Evolutionary conservation across 2,797 vertebrate genomes (phyloP).

Genomic region (Miichthys miiuy): DNA sequence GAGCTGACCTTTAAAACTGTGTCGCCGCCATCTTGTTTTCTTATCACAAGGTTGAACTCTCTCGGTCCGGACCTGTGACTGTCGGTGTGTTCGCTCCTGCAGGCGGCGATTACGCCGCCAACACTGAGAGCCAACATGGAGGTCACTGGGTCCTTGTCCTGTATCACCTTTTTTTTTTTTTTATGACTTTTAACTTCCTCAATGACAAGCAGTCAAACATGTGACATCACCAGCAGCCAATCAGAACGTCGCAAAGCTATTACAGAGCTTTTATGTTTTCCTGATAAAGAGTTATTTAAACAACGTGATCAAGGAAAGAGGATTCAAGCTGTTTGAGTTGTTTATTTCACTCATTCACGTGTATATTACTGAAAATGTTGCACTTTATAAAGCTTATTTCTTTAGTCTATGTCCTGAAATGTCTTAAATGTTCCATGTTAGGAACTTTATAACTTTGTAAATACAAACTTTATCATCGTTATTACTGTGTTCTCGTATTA

Average conservation of each 20-base stretch:
- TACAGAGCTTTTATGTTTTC: background rate
- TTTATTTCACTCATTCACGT: background rate
- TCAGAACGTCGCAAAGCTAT: background rate
- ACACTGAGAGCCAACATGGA: constrained; percentile 12
- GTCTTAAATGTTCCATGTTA: no score
- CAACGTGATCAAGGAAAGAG: no score
- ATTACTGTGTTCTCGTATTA: no score
- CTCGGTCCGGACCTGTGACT: constrained; percentile 22
- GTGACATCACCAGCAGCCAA: constrained; percentile 60
- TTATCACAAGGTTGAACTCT: constrained; percentile 53
- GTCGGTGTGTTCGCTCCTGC: constrained; percentile 13
- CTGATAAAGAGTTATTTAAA: constrained; percentile 1
- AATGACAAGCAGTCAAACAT: constrained; percentile 4
- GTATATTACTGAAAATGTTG: background rate
- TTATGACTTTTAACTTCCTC: constrained; percentile 36
- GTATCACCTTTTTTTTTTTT: constrained; percentile 8
- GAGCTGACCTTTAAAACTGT: constrained; percentile 28
- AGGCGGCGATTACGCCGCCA: constrained; percentile 24
- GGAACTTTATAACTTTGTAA: no score
- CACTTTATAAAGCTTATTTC: background rate
- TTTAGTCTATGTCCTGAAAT: background rate
- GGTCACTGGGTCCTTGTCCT: constrained; percentile 30
- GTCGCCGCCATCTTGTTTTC: background rate
- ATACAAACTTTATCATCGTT: no score
- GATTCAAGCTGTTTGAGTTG: no score